Conservation (phyloP, 2,113 vertebrate genomes). For the Hyperoodon ampullatus region DNA sequence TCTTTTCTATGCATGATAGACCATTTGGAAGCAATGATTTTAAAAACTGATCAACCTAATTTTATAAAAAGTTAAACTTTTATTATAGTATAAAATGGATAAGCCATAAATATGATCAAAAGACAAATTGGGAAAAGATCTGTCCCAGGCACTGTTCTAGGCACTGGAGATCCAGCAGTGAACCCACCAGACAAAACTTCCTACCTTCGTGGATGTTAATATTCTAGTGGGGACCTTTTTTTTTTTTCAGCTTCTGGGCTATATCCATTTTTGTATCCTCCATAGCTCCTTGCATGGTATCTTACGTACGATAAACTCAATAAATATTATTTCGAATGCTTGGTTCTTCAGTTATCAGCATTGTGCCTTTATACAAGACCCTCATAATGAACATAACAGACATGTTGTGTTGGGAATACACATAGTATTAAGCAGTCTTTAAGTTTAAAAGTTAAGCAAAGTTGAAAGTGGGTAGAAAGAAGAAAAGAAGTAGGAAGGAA, state of each 20-base stretch:
- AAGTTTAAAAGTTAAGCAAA: constrained; percentile 11
- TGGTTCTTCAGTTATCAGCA: constrained; percentile 29
- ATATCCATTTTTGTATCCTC: background rate
- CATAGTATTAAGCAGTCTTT: background rate
- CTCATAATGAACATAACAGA: background rate
- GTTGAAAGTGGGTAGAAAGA: background rate
- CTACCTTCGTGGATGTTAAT: too few species aligned
- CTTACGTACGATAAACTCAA: background rate
- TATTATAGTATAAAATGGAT: too few species aligned
- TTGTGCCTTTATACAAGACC: background rate
- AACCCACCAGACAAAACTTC: too few species aligned
- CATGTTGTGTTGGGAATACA: background rate
- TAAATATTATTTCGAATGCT: constrained; percentile 41
- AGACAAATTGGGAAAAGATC: too few species aligned
- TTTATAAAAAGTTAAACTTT: too few species aligned
- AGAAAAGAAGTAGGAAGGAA: background rate
- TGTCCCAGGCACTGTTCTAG: too few species aligned
- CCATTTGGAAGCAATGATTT: too few species aligned
- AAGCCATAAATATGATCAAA: too few species aligned
- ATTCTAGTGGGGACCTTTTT: too few species aligned
- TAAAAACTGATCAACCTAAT: too few species aligned
- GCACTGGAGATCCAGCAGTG: too few species aligned
- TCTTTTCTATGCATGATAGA: too few species aligned
- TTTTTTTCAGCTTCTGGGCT: background rate
- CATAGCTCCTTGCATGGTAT: background rate